Percentiles rank a stretch among this genome's conserved stretches.
phyloP scores from a whole-genome alignment of 2,113 vertebrate species.

The Antennarius striatus region DNA sequence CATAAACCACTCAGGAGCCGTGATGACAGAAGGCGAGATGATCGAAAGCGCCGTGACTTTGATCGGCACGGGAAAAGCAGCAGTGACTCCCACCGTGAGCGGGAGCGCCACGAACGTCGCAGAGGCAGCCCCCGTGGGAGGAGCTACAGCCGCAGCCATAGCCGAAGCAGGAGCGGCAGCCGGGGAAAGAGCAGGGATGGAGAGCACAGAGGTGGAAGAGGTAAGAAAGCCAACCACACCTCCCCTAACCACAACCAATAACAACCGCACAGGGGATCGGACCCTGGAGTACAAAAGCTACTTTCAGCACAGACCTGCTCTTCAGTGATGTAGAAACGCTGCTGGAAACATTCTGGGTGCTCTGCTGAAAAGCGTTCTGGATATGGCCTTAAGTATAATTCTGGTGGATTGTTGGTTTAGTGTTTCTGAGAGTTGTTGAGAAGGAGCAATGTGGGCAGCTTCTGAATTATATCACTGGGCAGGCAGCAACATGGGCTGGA shows the following conservation, averaged over 20 bases:
- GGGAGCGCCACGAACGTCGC: conserved; percentile 93
- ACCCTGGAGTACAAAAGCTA: conserved; percentile 23
- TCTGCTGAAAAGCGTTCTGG: conserved; percentile 1
- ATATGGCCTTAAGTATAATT: conserved; percentile 1
- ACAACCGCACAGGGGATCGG: conserved; percentile 36
- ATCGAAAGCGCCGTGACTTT: conserved; percentile 92
- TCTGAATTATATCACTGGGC: conserved; percentile 46
- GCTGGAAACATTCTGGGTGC: neutral
- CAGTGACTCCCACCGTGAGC: conserved; percentile 88
- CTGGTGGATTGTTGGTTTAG: neutral
- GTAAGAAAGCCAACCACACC: conserved; percentile 50
- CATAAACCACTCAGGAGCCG: conserved; percentile 76
- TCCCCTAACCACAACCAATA: conserved; percentile 20
- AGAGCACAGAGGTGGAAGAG: conserved; percentile 74
- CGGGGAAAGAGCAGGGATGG: conserved; percentile 73
- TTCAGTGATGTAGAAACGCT: conserved; percentile 1
- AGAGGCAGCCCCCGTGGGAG: conserved; percentile 88
- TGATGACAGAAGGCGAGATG: conserved; percentile 92
- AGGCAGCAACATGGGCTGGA: conserved; percentile 40
- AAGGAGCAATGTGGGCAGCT: conserved; percentile 64
- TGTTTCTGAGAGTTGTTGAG: conserved; percentile 16
- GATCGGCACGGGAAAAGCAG: conserved; percentile 87
- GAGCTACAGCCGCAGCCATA: conserved; percentile 77
- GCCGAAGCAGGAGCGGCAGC: conserved; percentile 82
- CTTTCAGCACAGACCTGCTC: neutral